phyloP scores from a whole-genome alignment of 1,140 invertebrate genomes.

The Himalopsyche phryganea region DNA sequence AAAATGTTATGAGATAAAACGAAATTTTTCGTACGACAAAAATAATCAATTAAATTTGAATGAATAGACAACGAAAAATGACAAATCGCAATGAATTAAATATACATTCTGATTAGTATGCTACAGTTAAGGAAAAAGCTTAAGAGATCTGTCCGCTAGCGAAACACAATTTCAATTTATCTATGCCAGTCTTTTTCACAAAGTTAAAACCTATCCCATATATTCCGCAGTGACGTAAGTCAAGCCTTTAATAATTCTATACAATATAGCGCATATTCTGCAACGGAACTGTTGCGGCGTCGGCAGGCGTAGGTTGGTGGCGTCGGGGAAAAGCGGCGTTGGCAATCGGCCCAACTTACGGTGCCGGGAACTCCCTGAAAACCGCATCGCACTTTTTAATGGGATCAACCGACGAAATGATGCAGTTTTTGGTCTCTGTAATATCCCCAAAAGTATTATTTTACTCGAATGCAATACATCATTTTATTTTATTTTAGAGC shows the following conservation, averaged over 20 bases:
- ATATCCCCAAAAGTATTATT: too few species aligned
- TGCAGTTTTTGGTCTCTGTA: slow-evolving; percentile 1
- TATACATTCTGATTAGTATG: too few species aligned
- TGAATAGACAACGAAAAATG: too few species aligned
- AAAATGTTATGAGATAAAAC: too few species aligned
- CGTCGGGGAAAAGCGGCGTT: not conserved
- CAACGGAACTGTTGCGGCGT: slow-evolving; percentile 14
- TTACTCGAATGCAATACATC: too few species aligned
- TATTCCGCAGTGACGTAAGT: not conserved
- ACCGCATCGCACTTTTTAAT: slow-evolving; percentile 13
- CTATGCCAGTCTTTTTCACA: too few species aligned
- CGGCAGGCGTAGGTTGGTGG: not conserved
- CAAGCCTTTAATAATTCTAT: slow-evolving; percentile 27
- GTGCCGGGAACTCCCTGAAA: slow-evolving; percentile 6
- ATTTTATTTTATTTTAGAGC: not conserved
- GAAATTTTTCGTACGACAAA: too few species aligned
- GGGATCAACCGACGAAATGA: not conserved
- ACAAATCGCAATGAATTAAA: too few species aligned
- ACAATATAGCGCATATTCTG: slow-evolving; percentile 32
- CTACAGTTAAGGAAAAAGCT: too few species aligned
- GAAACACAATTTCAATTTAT: too few species aligned
- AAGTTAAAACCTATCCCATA: not conserved
- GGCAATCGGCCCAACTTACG: slow-evolving; percentile 9
- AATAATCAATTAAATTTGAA: too few species aligned
- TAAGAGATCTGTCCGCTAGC: too few species aligned